Evolutionary conservation across 2,797 vertebrate genomes (phyloP).

Genomic region (Aeoliscus strigatus): DNA sequence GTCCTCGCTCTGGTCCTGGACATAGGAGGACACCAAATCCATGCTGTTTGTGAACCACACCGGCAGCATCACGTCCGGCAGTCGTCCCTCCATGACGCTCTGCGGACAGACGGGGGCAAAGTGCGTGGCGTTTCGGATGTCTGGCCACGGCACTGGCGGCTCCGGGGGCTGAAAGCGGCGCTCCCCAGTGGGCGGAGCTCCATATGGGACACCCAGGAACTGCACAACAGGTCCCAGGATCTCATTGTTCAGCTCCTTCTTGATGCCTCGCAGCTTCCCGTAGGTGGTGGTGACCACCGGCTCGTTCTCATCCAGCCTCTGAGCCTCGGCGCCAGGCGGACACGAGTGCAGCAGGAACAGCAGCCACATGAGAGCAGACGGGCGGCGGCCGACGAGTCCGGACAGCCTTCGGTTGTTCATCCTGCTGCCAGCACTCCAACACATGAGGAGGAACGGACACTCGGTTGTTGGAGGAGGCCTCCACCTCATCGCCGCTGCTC

Average conservation of each 20-base stretch:
- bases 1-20: too few relatives aligned
- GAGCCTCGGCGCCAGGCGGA: constrained; percentile 73
- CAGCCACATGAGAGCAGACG: constrained; percentile 77
- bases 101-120: too few relatives aligned
- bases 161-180: too few relatives aligned
- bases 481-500: constrained; percentile 76
- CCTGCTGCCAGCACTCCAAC: constrained; percentile 71
- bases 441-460: constrained; percentile 66
- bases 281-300: constrained; percentile 87
- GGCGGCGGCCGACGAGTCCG: constrained; percentile 56
- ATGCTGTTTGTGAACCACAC: too few relatives aligned
- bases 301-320: constrained; percentile 93
- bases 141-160: too few relatives aligned
- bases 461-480: constrained; percentile 55
- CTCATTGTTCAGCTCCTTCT: constrained; percentile 97
- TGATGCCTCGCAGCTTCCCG: constrained; percentile 89
- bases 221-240: constrained; percentile 95
- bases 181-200: too few relatives aligned
- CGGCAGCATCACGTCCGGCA: too few relatives aligned
- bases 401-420: constrained; percentile 61
- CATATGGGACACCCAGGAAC: constrained; percentile 92
- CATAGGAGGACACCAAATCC: too few relatives aligned
- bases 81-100: too few relatives aligned
- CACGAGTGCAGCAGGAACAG: constrained; percentile 63
- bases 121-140: too few relatives aligned